Percentiles rank a stretch among this genome's conserved stretches.
phyloP scores from a whole-genome alignment of 2,113 vertebrate genomes.

The Raja brachyura region DNA sequence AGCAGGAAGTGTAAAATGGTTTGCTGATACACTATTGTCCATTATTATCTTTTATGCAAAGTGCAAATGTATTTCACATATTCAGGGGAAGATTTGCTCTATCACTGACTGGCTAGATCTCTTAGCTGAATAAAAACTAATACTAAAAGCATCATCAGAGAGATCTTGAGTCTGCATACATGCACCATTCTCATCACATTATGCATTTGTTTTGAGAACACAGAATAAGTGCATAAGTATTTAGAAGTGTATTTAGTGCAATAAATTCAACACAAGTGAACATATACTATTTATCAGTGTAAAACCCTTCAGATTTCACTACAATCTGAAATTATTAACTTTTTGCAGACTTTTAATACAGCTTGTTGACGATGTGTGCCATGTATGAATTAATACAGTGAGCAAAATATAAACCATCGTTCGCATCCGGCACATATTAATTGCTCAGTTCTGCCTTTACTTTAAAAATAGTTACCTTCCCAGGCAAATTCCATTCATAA shows the following conservation, averaged over 20 bases:
- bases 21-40: not conserved
- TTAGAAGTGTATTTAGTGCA: too few relatives aligned
- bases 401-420: not conserved
- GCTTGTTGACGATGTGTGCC: not conserved
- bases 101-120: not conserved
- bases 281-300: not conserved
- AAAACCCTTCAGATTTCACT: not conserved
- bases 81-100: not conserved
- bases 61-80: not conserved
- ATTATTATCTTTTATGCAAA: not conserved
- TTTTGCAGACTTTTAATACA: not conserved
- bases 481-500: constrained; percentile 20
- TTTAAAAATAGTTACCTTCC: constrained; percentile 25
- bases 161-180: not conserved
- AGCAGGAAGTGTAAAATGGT: not conserved
- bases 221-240: not conserved
- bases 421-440: not conserved
- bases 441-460: not conserved
- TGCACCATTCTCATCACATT: not conserved
- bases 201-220: not conserved
- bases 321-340: not conserved
- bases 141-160: not conserved
- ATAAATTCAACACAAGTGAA: not conserved
- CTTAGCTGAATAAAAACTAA: not conserved
- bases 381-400: not conserved